phyloP scores from a whole-genome alignment of 2,797 vertebrate species.

The Falco columbarius region DNA sequence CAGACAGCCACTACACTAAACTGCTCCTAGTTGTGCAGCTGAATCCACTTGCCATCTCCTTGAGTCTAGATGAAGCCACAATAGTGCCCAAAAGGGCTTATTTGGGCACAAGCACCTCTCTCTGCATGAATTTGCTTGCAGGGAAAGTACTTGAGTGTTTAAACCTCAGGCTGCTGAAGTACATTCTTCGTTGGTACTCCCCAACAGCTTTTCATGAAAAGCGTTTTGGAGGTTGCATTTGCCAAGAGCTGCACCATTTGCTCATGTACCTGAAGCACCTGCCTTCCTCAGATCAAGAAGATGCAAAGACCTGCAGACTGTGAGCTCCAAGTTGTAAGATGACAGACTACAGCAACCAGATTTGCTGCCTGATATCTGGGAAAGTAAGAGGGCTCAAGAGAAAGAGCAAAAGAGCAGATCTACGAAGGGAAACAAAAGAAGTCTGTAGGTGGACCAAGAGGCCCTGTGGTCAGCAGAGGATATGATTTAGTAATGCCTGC shows the following conservation, averaged over 20 bases:
- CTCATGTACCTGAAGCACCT: neutral
- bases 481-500: neutral
- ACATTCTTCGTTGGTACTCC: rapidly evolving
- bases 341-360: neutral
- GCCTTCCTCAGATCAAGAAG: too few relatives aligned
- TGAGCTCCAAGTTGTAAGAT: neutral
- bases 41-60: neutral
- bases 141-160: neutral
- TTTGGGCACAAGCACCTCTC: neutral
- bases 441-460: neutral
- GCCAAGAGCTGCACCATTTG: neutral
- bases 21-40: neutral
- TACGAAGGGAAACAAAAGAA: neutral
- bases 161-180: neutral
- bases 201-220: neutral
- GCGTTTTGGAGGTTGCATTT: neutral
- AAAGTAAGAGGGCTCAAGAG: neutral
- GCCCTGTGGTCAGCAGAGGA: neutral
- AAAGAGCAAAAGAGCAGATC: neutral
- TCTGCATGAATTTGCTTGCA: neutral
- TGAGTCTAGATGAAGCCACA: neutral
- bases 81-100: rapidly evolving
- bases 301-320: neutral
- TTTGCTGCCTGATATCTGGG: neutral
- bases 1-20: neutral